Percentiles rank a stretch among this genome's conserved stretches.
Conservation (phyloP, 2,888 invertebrate genomes). For the Embidobia sp. region DNA sequence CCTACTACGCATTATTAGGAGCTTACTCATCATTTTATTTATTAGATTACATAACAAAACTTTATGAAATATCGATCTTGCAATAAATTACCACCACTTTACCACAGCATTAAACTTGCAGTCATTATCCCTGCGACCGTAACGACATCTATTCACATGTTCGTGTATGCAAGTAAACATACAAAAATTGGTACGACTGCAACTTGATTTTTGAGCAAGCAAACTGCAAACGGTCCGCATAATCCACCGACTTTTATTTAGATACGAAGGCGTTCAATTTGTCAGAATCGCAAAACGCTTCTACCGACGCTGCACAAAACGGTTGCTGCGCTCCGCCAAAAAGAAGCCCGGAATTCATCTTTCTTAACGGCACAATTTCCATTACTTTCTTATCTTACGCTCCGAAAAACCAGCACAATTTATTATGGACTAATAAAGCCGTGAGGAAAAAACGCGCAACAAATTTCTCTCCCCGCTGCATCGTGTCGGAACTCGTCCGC, state of each 20-base stretch:
- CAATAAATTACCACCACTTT: too few species aligned
- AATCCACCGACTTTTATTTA: not conserved
- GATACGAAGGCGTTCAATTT: constrained; percentile 28
- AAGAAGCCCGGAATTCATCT: constrained; percentile 42
- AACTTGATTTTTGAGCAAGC: too few species aligned
- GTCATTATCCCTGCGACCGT: too few species aligned
- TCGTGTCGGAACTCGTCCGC: too few species aligned
- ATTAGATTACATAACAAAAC: too few species aligned
- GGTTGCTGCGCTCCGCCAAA: constrained; percentile 9
- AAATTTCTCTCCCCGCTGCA: constrained; percentile 21
- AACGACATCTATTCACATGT: too few species aligned
- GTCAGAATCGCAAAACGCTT: constrained; percentile 31
- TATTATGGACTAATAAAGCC: constrained; percentile 24
- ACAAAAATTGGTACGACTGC: not conserved
- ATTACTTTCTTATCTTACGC: constrained; percentile 40
- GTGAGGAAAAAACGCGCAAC: constrained; percentile 41
- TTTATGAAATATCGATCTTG: too few species aligned
- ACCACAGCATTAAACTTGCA: too few species aligned
- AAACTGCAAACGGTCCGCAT: not conserved
- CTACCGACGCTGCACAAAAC: constrained; percentile 18
- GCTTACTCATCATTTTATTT: too few species aligned
- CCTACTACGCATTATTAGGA: too few species aligned
- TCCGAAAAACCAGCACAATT: constrained; percentile 32
- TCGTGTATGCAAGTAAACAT: too few species aligned
- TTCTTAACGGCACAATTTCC: constrained; percentile 37